A percentile compares a stretch with the other conserved stretches of the same genome.
phyloP scores from a whole-genome alignment of 2,797 vertebrate genomes.

The Jordanella pulchra region DNA sequence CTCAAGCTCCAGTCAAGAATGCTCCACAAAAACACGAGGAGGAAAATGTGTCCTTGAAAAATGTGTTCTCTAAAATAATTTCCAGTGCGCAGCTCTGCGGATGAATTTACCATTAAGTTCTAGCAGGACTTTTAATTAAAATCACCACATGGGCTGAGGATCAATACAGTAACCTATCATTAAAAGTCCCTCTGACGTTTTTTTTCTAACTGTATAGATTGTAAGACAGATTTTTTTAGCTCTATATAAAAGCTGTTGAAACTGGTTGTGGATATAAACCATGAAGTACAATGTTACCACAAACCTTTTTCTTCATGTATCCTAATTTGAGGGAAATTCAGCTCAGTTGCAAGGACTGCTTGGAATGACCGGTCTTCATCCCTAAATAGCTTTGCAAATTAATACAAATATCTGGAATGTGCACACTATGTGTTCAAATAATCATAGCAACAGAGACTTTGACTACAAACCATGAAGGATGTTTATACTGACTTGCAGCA shows the following conservation, averaged over 20 bases:
- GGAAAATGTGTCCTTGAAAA: slow-evolving; percentile 57
- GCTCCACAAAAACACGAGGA: background rate
- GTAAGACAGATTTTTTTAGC: slow-evolving; percentile 20
- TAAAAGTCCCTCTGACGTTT: background rate
- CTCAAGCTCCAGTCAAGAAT: background rate
- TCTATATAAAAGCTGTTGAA: slow-evolving; percentile 20
- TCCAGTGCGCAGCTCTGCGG: background rate
- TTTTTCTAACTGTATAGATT: slow-evolving; percentile 19
- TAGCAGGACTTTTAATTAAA: slow-evolving; percentile 11
- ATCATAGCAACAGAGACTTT: too few relatives aligned
- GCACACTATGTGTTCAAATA: too few relatives aligned
- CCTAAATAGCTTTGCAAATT: too few relatives aligned
- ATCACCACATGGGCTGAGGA: slow-evolving; percentile 8
- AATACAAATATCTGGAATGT: too few relatives aligned
- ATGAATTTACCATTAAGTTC: slow-evolving; percentile 7
- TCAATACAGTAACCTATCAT: slow-evolving; percentile 32
- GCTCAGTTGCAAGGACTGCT: too few relatives aligned
- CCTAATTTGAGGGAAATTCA: too few relatives aligned
- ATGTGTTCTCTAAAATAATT: slow-evolving; percentile 41
- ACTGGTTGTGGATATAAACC: too few relatives aligned
- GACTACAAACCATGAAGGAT: too few relatives aligned
- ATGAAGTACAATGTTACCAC: too few relatives aligned
- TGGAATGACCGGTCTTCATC: too few relatives aligned
- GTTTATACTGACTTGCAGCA: too few relatives aligned
- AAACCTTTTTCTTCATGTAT: too few relatives aligned